These are phyloP conservation scores for Drosophila persimilis DNA, from an alignment of 1,140 invertebrate genomes.

Conservation along the genomic window DNA sequence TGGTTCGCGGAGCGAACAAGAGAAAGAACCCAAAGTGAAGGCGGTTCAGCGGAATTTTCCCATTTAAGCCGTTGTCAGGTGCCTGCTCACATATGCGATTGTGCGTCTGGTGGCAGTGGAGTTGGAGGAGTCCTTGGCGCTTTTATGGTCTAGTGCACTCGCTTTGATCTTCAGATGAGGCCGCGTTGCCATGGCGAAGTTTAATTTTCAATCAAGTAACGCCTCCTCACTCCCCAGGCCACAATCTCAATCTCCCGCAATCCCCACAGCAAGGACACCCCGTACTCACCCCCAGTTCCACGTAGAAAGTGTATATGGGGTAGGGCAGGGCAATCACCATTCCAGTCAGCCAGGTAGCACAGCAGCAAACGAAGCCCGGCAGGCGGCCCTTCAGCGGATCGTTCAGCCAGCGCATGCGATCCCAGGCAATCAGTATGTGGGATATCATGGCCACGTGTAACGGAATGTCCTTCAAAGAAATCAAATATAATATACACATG, in stretches of 20 bases:
- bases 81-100: too few species aligned
- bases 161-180: slow-evolving; percentile 58
- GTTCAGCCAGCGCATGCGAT: slow-evolving; percentile 87
- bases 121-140: slow-evolving; percentile 9
- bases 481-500: too few species aligned
- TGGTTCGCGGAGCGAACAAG: too few species aligned
- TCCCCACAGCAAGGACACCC: background rate
- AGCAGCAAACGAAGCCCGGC: slow-evolving; percentile 87
- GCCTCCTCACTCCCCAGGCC: background rate
- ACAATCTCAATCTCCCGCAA: too few species aligned
- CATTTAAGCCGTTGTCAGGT: too few species aligned
- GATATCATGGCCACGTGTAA: slow-evolving; percentile 89
- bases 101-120: too few species aligned
- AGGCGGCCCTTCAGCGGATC: slow-evolving; percentile 87
- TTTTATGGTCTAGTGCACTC: slow-evolving; percentile 66
- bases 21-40: too few species aligned
- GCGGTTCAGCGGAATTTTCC: too few species aligned
- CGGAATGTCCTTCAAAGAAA: slow-evolving; percentile 85
- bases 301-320: slow-evolving; percentile 89
- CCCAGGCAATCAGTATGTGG: slow-evolving; percentile 87
- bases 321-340: slow-evolving; percentile 89
- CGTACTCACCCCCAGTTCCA: slow-evolving; percentile 86
- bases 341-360: slow-evolving; percentile 88
- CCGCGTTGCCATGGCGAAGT: slow-evolving; percentile 27
- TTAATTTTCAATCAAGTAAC: slow-evolving; percentile 54